Percentiles rank a stretch among this genome's conserved stretches.
Evolutionary conservation across 2,888 invertebrate genomes (phyloP).

Genomic region (Orthosia gracilis): DNA sequence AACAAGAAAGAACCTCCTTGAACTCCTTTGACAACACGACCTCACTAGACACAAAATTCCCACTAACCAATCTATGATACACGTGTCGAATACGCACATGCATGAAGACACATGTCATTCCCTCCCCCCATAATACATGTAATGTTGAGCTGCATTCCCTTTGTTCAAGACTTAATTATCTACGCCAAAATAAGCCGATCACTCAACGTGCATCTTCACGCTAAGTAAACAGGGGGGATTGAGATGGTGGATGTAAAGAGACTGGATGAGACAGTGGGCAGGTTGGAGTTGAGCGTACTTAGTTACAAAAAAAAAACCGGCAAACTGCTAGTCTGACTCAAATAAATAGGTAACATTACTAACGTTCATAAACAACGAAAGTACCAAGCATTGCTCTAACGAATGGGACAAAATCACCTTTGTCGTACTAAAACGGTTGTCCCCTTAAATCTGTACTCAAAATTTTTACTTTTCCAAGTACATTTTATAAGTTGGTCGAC

Average conservation of each 20-base stretch:
- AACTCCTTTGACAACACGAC: conserved; percentile 10
- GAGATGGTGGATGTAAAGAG: conserved; percentile 37
- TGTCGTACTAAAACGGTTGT: too few relatives aligned
- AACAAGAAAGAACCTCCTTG: conserved; percentile 4
- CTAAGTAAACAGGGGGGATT: conserved; percentile 82
- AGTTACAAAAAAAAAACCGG: not conserved
- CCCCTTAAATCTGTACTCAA: too few relatives aligned
- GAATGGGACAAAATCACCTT: too few relatives aligned
- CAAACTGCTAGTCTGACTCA: too few relatives aligned
- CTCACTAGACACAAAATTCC: conserved; percentile 14
- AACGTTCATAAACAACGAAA: too few relatives aligned
- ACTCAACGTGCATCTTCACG: conserved; percentile 87
- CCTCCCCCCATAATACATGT: conserved; percentile 55
- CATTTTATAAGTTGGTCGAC: too few relatives aligned
- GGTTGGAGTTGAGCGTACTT: not conserved
- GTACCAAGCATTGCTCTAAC: too few relatives aligned
- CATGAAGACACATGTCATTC: conserved; percentile 55
- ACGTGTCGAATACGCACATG: conserved; percentile 35
- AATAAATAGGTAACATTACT: too few relatives aligned
- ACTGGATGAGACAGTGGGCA: conserved; percentile 66
- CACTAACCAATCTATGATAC: conserved; percentile 19
- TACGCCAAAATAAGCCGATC: conserved; percentile 89
- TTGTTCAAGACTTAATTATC: conserved; percentile 85
- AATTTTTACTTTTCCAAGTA: too few relatives aligned
- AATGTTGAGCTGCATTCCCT: conserved; percentile 73